Base-by-base conservation (phyloP, 2,888 invertebrate genomes). In the Drosophila pseudotalamancana region DNA sequence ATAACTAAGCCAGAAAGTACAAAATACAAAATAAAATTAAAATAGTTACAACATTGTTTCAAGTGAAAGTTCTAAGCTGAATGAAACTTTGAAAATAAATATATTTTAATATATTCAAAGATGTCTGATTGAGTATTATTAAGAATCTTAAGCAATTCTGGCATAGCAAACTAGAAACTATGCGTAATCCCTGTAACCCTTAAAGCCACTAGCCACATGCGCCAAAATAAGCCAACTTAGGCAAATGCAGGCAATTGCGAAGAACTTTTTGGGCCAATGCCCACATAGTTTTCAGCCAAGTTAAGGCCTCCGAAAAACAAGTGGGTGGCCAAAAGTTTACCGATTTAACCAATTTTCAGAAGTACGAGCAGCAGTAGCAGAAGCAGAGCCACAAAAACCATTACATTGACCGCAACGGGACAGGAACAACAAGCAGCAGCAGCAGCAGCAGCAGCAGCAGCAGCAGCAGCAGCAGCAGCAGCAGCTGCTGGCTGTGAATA, bases 271-370 rank as follows among this genome's bases (percentile, higher is more conserved):
- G 42, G 43, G 16, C 23, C 45, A 60, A 54, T 62, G 31, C 46
- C 43, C 66, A 39, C 48, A 61, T 59, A 60, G 60, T 63, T 74
- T 59, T 53, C n/a, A n/a, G n/a, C n/a, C 48, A 76, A 76, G 45
- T 62, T 77, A 39, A 50, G 48, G 57, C 51, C 21, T 35, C 25
- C 32, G 42, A 9, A 56, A 55, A 69, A 57, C 43, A 51, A 57
- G 55, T 55, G 48, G 60, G 61, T 34, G 40, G 59, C 19, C 12
- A 49, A 78, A 78, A 72, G 53, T 78, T 85, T 78, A 57, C 78
- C 62, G 72, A 81, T 77, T 81, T 77, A 74, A 81, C 67, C 65
- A 84, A 79, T 74, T 84, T 78, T 50, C 72, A 71, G 56, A 35
- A 43, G 60, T 11, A 46, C 31, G 50, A 60, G 34, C 56, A n/a